Base-by-base conservation (phyloP, 2,888 invertebrate genomes). In the Cephus pulcher region DNA sequence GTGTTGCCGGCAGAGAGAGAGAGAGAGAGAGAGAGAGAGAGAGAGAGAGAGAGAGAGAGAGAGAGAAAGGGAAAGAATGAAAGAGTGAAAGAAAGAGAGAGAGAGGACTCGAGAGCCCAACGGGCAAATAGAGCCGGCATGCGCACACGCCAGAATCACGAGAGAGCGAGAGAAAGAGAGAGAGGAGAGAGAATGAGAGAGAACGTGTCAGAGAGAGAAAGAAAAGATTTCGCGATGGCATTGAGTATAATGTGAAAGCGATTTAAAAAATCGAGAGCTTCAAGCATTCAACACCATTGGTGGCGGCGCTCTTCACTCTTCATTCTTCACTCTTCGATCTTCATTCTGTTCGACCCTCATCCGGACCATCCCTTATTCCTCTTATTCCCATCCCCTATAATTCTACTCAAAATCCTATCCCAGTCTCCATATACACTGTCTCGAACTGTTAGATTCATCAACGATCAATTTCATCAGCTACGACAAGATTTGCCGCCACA, bases 81-180 rank as follows among this genome's bases (percentile, higher is more conserved):
- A 40, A 40, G 40, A 40, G 40, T 15, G 40, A 40, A 15, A 23
- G 40, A 56, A 9, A 56, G 40, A 23, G 40, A 56, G 56, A 75
- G 82, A 82, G 79, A 79, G 73, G 73, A 34, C 78, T 78, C 83
- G 78, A 79, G 79, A 76, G 69, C 79, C 79, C 73, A 71, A 76
- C 79, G 68, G 79, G 79, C 76, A 23, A 33, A 75, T 81, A 80
- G 78, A 81, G 82, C 85, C 84, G 84, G 85, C 86, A 87, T 88
- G 86, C 86, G 88, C 88, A 88, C 88, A 88, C 87, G 86, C 87
- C 88, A 87, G 87, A 89, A 90, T 88, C 88, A 74, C 85, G 84
- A 84, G 56, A 2, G 23, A 56, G 2, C 23, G 37, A 37, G 12
- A 37, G 4, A 30, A 0, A 12, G 37, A 37, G 37, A 37, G 15